Percentiles rank a stretch among this genome's conserved stretches.
phyloP scores from a whole-genome alignment of 2,113 vertebrate species.

The Clarias magur region DNA sequence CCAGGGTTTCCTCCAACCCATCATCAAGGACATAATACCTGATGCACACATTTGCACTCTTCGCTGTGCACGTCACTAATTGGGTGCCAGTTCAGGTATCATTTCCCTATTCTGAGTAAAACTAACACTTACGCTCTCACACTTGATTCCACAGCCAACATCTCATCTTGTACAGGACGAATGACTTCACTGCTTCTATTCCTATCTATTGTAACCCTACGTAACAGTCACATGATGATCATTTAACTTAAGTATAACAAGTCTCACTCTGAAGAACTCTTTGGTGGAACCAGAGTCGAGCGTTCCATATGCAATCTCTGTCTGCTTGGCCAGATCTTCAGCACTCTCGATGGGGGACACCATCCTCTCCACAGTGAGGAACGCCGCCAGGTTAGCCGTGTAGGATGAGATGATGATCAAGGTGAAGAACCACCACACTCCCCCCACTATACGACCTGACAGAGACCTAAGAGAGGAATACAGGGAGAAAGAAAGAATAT shows the following conservation, averaged over 20 bases:
- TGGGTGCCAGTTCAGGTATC: no score
- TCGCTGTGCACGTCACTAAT: no score
- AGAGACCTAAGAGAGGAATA: conserved; percentile 79
- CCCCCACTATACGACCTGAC: conserved; percentile 93
- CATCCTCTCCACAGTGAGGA: conserved; percentile 98
- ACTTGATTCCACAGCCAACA: no score
- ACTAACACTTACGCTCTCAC: no score
- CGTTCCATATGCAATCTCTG: conserved; percentile 95
- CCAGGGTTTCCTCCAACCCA: no score
- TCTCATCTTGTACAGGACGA: no score
- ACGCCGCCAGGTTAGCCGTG: conserved; percentile 96
- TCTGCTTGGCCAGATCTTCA: conserved; percentile 96
- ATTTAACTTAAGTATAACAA: conserved; percentile 58
- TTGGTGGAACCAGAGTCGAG: conserved; percentile 97
- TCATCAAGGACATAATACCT: no score
- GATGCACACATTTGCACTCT: no score
- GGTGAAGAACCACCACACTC: conserved; percentile 99
- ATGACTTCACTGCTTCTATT: no score
- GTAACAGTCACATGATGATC: no score
- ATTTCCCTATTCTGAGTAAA: no score
- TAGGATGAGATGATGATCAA: conserved; percentile 99
- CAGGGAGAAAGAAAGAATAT: conserved; percentile 26
- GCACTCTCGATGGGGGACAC: conserved; percentile 96
- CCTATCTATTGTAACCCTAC: no score
- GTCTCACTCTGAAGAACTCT: conserved; percentile 88